Evolutionary conservation across 2,888 invertebrate genomes (phyloP).

Genomic region (Synanthedon tipuliformis): DNA sequence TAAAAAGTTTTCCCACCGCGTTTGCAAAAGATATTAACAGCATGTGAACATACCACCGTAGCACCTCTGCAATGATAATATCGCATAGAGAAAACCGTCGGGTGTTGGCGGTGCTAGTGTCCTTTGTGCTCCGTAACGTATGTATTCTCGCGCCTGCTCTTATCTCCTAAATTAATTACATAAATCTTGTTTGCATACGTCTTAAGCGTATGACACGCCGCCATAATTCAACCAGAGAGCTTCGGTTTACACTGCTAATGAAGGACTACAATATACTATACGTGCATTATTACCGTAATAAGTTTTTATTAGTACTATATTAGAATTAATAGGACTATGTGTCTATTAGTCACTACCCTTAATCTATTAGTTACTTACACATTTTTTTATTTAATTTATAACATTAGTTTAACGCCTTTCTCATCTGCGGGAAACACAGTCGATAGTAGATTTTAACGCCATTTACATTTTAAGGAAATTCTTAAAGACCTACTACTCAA

Average conservation of each 20-base stretch:
- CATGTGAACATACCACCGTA: neutral
- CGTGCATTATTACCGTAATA: neutral
- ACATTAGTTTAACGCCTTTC: too few species aligned
- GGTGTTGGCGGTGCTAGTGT: conserved; percentile 23
- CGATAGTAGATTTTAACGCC: too few species aligned
- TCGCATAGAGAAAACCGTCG: conserved; percentile 17
- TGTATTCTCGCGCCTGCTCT: conserved; percentile 53
- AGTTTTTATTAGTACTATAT: too few species aligned
- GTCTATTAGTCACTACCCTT: too few species aligned
- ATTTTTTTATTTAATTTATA: too few species aligned
- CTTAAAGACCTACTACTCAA: too few species aligned
- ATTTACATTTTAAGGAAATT: too few species aligned
- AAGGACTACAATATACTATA: conserved; percentile 43
- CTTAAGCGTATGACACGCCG: conserved; percentile 65
- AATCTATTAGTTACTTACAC: too few species aligned
- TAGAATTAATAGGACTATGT: too few species aligned
- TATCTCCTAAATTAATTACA: conserved; percentile 70
- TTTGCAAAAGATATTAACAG: neutral
- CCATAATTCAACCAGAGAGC: conserved; percentile 58
- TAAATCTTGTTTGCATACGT: conserved; percentile 69
- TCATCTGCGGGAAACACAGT: too few species aligned
- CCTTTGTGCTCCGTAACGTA: conserved; percentile 52
- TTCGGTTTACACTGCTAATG: conserved; percentile 61
- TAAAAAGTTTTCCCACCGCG: neutral
- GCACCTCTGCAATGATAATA: conserved; percentile 9